Percentiles rank a stretch among this genome's conserved stretches.
phyloP scores from a whole-genome alignment of 2,797 vertebrate genomes.

The Sebastes variabilis region DNA sequence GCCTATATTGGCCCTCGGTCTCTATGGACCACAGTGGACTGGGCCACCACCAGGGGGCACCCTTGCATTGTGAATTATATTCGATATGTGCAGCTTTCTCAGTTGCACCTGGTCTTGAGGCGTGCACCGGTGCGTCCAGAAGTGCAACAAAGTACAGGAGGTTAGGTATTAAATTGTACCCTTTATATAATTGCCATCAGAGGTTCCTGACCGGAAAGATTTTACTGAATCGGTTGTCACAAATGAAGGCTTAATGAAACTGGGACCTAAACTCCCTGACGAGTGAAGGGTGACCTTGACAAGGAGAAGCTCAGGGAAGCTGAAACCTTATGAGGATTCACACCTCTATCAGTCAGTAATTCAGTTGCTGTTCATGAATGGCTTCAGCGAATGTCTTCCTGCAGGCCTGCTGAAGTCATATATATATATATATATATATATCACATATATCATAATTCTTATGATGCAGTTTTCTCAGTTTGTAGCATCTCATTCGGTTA shows the following conservation, averaged over 20 bases:
- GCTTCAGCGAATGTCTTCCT: neutral
- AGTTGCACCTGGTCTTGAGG: conserved; percentile 12
- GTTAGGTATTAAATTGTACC: neutral
- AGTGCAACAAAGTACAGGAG: neutral
- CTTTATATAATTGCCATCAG: neutral
- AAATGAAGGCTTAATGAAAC: conserved; percentile 67
- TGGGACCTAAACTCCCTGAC: conserved; percentile 67
- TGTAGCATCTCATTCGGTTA: conserved; percentile 15
- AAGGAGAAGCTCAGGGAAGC: conserved; percentile 51
- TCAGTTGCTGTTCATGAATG: conserved; percentile 18
- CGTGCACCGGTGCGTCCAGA: conserved; percentile 1
- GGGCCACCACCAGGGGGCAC: conserved; percentile 76
- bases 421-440: neutral
- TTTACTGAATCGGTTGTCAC: conserved; percentile 24
- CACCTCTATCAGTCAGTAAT: conserved; percentile 1
- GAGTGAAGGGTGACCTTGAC: conserved; percentile 56
- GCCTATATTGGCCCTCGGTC: conserved; percentile 83
- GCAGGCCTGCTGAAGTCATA: neutral
- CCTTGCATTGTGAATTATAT: conserved; percentile 7
- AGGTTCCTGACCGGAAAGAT: conserved; percentile 1
- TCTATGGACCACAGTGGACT: conserved; percentile 75
- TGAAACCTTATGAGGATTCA: conserved; percentile 25
- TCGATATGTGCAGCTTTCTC: neutral
- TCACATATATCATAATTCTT: neutral
- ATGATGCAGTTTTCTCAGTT: conserved; percentile 5